Evolutionary conservation across 2,113 vertebrate species (phyloP), one percentile per base, ranked within the genome.

Genomic region (Arvicanthis niloticus): DNA sequence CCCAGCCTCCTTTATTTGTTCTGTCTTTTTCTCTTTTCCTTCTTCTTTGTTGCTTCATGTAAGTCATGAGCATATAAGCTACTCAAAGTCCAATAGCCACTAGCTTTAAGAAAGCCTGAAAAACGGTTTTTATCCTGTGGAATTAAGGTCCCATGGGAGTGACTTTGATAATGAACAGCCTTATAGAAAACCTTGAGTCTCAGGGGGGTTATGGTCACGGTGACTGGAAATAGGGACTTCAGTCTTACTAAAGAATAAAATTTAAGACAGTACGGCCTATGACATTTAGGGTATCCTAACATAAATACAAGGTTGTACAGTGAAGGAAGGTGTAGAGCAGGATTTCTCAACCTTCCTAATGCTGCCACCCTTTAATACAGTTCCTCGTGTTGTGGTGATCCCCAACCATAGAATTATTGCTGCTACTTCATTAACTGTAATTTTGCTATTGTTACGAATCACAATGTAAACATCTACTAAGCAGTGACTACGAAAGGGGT

Each of bases 111-210:
- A 56, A 48, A 45, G 37, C 81, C n/a, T 67, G 60, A 21, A 76
- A 73, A 75, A 45, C 2, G 82, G 60, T 85, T 88, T 67, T 87
- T 70, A 42, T 24, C 53, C n/a, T n/a, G n/a, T 92, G 87, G 62
- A 89, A 94, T 81, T 76, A 82, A 90, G 13, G 40, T 88, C 56
- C 76, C 53, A n/a, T 26, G 45, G 65, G 53, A 45, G 68, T 94
- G 45, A 80, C n/a, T 31, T 24, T 84, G 17, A 37, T 11, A 72
- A 89, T 48, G n/a, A 77, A 8, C 19, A n/a, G 78, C n/a, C n/a
- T 78, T 56, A 60, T 3, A 58, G 92, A 80, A 95, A 58, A 90
- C 16, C 16, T 4, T 37, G 67, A 70, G 45, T 72, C 21, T 9
- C 10, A 82, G 91, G 56, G 56, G 67, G 90, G 22, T 24, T 90